Base-by-base conservation (phyloP, 2,888 invertebrate genomes). In the Agrilus cyanescens region DNA sequence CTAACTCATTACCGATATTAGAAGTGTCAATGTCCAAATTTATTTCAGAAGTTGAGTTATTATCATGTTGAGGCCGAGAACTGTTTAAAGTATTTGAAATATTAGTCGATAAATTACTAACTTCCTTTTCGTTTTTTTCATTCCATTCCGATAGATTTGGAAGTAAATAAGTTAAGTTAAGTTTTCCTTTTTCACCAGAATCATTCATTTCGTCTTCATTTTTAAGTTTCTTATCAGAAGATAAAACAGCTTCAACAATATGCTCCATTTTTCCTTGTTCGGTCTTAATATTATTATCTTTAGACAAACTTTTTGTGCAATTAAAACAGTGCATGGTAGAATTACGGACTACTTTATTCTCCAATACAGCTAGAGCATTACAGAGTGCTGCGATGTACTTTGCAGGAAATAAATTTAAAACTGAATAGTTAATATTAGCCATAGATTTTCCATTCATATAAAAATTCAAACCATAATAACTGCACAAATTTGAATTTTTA, bases 321-420 rank as follows among this genome's bases (percentile, higher is more conserved):
- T 62, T 62, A 1, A 54, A 48, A 43, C 59, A 58, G 37, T 62
- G 57, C 39, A 58, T 74, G 55, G 76, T 80, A 1, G 74, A 70
- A 56, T 83, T 83, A 48, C 79, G 65, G 31, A 77, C 75, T 12
- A 79, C 76, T 63, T 78, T 78, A 53, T 76, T 75, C 53, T 81
- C 78, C 49, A 74, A 70, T 47, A 80, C 74, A 31, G 82, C 82
- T 44, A 86, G 61, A 30, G 81, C 72, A 63, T 87, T 86, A 64
- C 88, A 89, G 50, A 88, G 67, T 15, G 86, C 86, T 14, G 82
- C 80, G 50, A 87, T 67, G 62, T 83, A 82, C 55, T 78, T 78
- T 20, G 73, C 66, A 10, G 80, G 71, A 52, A 85, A 75, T 51
- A 82, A 70, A 52, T 77, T 72, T 32, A 78, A 71, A 48, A 78